phyloP scores from a whole-genome alignment of 1,140 invertebrate species.

The Pseudoatta argentina region DNA sequence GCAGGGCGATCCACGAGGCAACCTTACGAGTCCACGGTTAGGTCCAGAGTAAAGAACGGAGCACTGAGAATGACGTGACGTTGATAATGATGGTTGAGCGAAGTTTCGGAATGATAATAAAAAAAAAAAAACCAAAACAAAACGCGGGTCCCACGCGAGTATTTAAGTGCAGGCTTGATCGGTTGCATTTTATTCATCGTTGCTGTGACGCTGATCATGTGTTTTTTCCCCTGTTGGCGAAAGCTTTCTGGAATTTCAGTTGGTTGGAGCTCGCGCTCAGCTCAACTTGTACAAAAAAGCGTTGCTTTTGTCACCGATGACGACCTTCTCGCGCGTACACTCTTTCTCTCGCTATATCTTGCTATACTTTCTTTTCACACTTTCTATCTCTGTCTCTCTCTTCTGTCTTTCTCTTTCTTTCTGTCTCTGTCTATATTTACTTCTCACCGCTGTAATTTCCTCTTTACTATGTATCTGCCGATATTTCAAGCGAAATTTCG shows the following conservation, averaged over 20 bases:
- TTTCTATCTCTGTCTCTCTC: conserved; percentile 27
- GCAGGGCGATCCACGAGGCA: conserved; percentile 87
- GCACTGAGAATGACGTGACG: conserved; percentile 67
- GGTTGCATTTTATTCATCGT: conserved; percentile 72
- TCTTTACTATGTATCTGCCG: conserved; percentile 46
- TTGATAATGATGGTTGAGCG: conserved; percentile 61
- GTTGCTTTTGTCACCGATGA: conserved; percentile 76
- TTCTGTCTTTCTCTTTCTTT: conserved; percentile 37
- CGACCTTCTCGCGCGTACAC: conserved; percentile 64
- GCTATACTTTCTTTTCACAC: conserved; percentile 3
- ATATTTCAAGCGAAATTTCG: conserved; percentile 42
- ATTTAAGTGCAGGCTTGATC: conserved; percentile 74
- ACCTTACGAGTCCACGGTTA: conserved; percentile 88
- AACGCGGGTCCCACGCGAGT: conserved; percentile 55
- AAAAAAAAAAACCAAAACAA: neutral
- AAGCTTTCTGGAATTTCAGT: conserved; percentile 74
- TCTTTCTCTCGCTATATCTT: conserved; percentile 25
- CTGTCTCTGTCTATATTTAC: conserved; percentile 55
- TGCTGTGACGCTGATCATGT: conserved; percentile 73
- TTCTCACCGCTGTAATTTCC: conserved; percentile 60
- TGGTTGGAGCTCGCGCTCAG: conserved; percentile 39
- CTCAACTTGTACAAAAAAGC: conserved; percentile 55
- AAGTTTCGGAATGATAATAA: conserved; percentile 67
- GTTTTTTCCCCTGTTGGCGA: conserved; percentile 69
- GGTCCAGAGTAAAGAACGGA: conserved; percentile 73